Conservation (phyloP, 2,888 invertebrate genomes). For the Andrena chrysosceles region DNA sequence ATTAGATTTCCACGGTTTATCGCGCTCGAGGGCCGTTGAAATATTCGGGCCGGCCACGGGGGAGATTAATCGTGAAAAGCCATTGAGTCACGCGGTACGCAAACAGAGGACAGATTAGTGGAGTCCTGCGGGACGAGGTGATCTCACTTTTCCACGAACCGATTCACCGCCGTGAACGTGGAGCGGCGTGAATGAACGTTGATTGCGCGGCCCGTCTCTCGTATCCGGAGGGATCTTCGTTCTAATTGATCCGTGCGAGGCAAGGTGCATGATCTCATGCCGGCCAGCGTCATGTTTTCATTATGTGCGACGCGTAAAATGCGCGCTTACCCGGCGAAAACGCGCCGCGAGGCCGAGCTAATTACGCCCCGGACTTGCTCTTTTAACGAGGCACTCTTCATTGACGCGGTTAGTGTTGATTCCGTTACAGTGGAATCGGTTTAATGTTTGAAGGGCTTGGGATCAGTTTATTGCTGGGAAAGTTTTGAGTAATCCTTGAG, state of each 20-base stretch:
- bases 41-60: neutral
- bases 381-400: slow-evolving; percentile 25
- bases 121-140: slow-evolving; percentile 40
- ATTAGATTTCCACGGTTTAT: slow-evolving; percentile 33
- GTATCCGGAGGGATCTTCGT: slow-evolving; percentile 61
- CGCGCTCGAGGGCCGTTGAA: neutral
- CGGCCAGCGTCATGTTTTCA: slow-evolving; percentile 52
- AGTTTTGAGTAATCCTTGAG: too few species aligned
- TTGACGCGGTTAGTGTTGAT: slow-evolving; percentile 2
- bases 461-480: too few species aligned
- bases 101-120: slow-evolving; percentile 35
- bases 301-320: slow-evolving; percentile 26
- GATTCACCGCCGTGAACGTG: slow-evolving; percentile 14
- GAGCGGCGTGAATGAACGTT: slow-evolving; percentile 65
- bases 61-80: slow-evolving; percentile 28
- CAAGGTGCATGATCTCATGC: slow-evolving; percentile 73
- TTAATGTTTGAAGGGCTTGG: too few species aligned
- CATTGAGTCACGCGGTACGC: slow-evolving; percentile 41
- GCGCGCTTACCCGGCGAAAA: slow-evolving; percentile 12
- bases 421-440: too few species aligned
- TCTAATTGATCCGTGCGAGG: slow-evolving; percentile 58
- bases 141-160: slow-evolving; percentile 67
- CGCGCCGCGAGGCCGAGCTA: slow-evolving; percentile 21
- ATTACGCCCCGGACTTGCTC: slow-evolving; percentile 19
- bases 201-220: slow-evolving; percentile 51